These are phyloP conservation scores for Rhodophaea formosa DNA, from an alignment of 2,888 invertebrate genomes.

Conservation along the genomic window DNA sequence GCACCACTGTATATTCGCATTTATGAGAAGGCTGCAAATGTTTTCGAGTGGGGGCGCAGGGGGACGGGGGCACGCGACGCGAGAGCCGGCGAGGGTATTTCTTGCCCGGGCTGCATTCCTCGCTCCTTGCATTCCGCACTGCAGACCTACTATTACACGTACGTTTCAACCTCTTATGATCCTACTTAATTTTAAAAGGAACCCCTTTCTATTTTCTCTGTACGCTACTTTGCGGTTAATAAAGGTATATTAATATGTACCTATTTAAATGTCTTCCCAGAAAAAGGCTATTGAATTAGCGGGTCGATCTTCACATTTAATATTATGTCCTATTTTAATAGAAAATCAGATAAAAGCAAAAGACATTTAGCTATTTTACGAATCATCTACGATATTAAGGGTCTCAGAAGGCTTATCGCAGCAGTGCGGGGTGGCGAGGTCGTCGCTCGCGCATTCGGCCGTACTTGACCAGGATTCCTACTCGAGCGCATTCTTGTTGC, in stretches of 20 bases:
- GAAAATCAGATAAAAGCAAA: too few species aligned
- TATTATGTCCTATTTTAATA: too few species aligned
- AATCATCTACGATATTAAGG: constrained; percentile 14
- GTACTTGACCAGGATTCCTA: constrained; percentile 57
- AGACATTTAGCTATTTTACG: too few species aligned
- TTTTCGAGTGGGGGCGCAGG: constrained; percentile 31
- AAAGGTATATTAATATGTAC: too few species aligned
- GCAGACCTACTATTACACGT: constrained; percentile 42
- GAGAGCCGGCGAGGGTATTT: constrained; percentile 46
- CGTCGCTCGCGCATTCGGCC: constrained; percentile 56
- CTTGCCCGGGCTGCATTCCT: constrained; percentile 66
- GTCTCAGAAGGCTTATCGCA: constrained; percentile 29
- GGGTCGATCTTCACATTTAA: too few species aligned
- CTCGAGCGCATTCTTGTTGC: constrained; percentile 62
- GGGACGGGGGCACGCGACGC: constrained; percentile 31
- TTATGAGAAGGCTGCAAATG: constrained; percentile 34
- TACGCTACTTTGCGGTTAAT: too few species aligned
- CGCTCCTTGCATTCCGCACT: constrained; percentile 58
- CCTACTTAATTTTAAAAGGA: neutral
- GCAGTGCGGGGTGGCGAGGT: constrained; percentile 52
- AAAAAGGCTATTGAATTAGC: too few species aligned
- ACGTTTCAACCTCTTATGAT: constrained; percentile 27
- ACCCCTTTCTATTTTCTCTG: neutral
- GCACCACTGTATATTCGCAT: constrained; percentile 22
- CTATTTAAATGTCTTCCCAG: too few species aligned